Percentiles rank a stretch among this genome's conserved stretches.
Evolutionary conservation across 2,888 invertebrate species (phyloP).

Genomic region (Monochamus alternatus): DNA sequence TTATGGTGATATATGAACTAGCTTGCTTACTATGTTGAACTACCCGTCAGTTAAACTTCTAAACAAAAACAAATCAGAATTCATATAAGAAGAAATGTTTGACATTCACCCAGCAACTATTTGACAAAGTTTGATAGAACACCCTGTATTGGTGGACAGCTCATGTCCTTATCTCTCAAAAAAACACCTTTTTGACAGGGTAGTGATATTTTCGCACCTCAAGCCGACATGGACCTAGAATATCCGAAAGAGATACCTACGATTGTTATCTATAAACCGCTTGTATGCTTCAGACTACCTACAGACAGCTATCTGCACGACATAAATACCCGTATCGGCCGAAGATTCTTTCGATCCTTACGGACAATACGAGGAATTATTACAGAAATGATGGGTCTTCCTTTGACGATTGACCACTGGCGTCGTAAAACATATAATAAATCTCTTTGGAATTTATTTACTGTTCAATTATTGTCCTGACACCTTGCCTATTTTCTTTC

Average conservation of each 20-base stretch:
- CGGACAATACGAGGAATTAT: constrained; percentile 36
- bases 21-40: too few species aligned
- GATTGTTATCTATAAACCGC: constrained; percentile 51
- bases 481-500: constrained; percentile 18
- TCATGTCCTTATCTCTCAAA: not conserved
- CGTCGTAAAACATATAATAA: constrained; percentile 23
- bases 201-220: constrained; percentile 47
- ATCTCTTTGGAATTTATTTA: constrained; percentile 31
- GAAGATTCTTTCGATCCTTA: constrained; percentile 27
- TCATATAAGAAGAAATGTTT: too few species aligned
- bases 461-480: constrained; percentile 27
- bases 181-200: constrained; percentile 14
- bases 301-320: constrained; percentile 39
- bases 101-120: not conserved
- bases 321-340: constrained; percentile 15
- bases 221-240: constrained; percentile 42
- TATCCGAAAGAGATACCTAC: constrained; percentile 57
- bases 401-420: constrained; percentile 36
- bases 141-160: not conserved
- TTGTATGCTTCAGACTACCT: constrained; percentile 45
- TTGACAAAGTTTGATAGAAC: not conserved
- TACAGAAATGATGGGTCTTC: constrained; percentile 36
- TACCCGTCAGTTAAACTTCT: too few species aligned
- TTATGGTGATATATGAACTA: too few species aligned
- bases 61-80: too few species aligned